Base-by-base conservation (phyloP, 1,140 invertebrate species). In the Drosophila takahashii region DNA sequence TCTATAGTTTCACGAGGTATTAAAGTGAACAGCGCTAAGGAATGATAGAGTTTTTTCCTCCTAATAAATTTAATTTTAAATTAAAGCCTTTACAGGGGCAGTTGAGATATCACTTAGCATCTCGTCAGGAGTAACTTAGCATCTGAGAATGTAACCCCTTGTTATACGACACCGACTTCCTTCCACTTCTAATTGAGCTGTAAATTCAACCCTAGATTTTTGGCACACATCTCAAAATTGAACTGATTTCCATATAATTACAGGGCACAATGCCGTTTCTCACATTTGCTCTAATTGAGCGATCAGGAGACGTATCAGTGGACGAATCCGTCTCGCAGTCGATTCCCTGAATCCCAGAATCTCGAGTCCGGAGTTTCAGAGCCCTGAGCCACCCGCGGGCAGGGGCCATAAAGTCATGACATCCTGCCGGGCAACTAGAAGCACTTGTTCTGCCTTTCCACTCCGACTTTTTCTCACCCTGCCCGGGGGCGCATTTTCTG, bases 281-380 rank as follows among this genome's bases (percentile, higher is more conserved):
- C 62, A 77, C 52, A 70, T 36, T 64, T 27, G 29, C 69, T 66
- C 79, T 77, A 89, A 87, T 89, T 87, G 83, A 87, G 76, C 41
- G 65, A 79, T 87, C 76, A 87, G 69, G 47, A 53, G 73, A 57
- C 58, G 61, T 53, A 77, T 57, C 50, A 62, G 32, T 15, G 53
- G 36, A 2, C 18, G 29, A 37, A 59, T 60, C 57, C 44, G 48
- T 54, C 8, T 44, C 67, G 37, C 39, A 48, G 53, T 39, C 18
- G 29, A 48, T 64, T 53, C 18, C 26, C 16, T 16, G 37, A 50
- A 53, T 26, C 52, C 50, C 44, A 45, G 57, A 50, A 37, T 32
- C 16, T 13, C 45, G 29, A 36, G 32, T 41, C 60, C 22, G 45
- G 36, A 51, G 45, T 51, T 50, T 27, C 29, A 11, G 29, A 36